These are phyloP conservation scores for Pammene aurita DNA, from an alignment of 2,888 invertebrate species.

Conservation along the genomic window DNA sequence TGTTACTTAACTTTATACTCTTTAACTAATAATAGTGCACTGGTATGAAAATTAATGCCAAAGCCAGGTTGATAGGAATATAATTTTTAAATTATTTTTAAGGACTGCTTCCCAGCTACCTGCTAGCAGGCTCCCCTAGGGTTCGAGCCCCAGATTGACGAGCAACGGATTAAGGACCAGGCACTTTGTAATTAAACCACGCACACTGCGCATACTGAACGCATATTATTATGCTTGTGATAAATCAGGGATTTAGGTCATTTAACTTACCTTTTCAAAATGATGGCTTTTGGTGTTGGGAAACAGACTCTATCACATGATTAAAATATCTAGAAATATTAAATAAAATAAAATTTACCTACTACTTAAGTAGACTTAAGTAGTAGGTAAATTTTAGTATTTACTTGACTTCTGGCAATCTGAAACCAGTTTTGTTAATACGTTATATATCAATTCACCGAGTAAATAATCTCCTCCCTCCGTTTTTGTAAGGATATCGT, in stretches of 20 bases:
- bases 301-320: too few species aligned
- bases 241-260: background rate
- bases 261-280: background rate
- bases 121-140: background rate
- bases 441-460: too few species aligned
- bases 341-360: too few species aligned
- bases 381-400: too few species aligned
- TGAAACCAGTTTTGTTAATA: too few species aligned
- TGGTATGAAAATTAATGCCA: background rate
- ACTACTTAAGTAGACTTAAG: too few species aligned
- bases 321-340: too few species aligned
- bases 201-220: background rate
- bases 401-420: too few species aligned
- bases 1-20: too few species aligned
- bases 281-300: background rate
- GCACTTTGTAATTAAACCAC: conserved; percentile 20
- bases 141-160: conserved; percentile 8
- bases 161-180: conserved; percentile 27
- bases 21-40: background rate
- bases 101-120: background rate
- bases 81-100: too few species aligned
- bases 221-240: background rate
- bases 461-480: too few species aligned
- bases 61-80: background rate
- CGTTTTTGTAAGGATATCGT: too few species aligned